Percentiles rank a stretch among this genome's conserved stretches.
These are phyloP conservation scores for Mustela lutreola DNA, from an alignment of 2,113 vertebrate genomes.

Conservation along the genomic window DNA sequence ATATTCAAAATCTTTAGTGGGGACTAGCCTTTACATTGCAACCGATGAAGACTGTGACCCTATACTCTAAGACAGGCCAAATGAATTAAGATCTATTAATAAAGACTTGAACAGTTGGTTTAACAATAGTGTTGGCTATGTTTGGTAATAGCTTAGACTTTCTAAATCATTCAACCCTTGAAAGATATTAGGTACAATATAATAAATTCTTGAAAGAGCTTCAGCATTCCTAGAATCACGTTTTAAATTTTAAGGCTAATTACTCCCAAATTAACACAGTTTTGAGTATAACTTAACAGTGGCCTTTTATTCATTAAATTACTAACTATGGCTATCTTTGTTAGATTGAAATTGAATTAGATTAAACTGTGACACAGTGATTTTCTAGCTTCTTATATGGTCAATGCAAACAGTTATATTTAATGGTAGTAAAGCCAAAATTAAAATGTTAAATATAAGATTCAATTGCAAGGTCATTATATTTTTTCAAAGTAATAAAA, in stretches of 20 bases:
- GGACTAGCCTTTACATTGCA: background rate
- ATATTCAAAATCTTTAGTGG: constrained; percentile 44
- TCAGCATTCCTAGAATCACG: background rate
- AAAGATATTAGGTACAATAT: constrained; percentile 20
- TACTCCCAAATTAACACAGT: constrained; percentile 65
- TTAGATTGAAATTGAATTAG: constrained; percentile 82
- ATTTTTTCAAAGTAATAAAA: constrained; percentile 85
- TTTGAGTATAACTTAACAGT: constrained; percentile 78
- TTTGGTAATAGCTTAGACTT: constrained; percentile 40
- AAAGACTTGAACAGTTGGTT: constrained; percentile 6
- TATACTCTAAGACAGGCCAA: background rate
- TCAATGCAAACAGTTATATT: constrained; percentile 80
- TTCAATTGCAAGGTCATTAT: constrained; percentile 87
- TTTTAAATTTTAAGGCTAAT: constrained; percentile 69
- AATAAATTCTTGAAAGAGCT: constrained; percentile 52
- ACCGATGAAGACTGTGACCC: background rate
- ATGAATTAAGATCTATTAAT: constrained; percentile 11
- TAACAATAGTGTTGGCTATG: background rate
- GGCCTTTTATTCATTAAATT: constrained; percentile 80
- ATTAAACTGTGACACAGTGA: constrained; percentile 77
- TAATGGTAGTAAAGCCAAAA: constrained; percentile 83
- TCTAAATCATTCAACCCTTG: constrained; percentile 32
- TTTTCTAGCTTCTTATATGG: constrained; percentile 78
- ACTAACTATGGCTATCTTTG: constrained; percentile 83
- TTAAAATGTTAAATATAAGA: constrained; percentile 86